These are phyloP conservation scores for Tetragonula carbonaria DNA, from an alignment of 2,888 invertebrate genomes.

Conservation along the genomic window DNA sequence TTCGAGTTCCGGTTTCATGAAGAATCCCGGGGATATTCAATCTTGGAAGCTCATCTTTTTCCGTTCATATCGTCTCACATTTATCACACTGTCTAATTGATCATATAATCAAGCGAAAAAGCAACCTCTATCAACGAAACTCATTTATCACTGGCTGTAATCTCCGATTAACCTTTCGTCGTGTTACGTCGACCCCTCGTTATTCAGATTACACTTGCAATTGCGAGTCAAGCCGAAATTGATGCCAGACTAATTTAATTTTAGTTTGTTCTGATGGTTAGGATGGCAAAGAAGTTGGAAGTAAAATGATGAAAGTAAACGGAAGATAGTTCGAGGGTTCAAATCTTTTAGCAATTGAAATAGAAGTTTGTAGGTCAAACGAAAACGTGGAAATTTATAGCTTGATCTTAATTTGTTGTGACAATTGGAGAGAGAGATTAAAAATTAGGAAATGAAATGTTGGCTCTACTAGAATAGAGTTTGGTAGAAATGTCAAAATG, in stretches of 20 bases:
- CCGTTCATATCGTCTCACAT: background rate
- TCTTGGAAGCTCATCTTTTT: conserved; percentile 1
- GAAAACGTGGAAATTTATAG: no score
- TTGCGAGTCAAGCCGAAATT: no score
- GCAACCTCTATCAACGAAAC: background rate
- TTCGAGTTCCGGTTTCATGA: background rate
- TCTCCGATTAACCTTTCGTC: conserved; percentile 8
- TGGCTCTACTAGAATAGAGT: background rate
- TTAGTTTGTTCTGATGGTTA: background rate
- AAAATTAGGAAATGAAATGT: background rate
- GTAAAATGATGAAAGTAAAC: no score
- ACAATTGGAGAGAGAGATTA: no score
- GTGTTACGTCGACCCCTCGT: background rate
- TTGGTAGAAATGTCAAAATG: background rate
- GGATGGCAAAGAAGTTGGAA: background rate
- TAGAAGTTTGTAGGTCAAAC: no score
- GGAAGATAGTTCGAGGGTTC: no score
- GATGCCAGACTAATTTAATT: background rate
- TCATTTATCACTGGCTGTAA: conserved; percentile 7
- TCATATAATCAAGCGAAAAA: conserved; percentile 15
- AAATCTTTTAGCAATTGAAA: no score
- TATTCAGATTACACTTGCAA: background rate
- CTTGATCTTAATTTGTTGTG: no score
- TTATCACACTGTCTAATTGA: conserved; percentile 19
- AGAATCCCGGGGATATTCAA: background rate